These are phyloP conservation scores for Aphelenchoides avenae DNA, from an alignment of 1,140 invertebrate species.

Conservation along the genomic window DNA sequence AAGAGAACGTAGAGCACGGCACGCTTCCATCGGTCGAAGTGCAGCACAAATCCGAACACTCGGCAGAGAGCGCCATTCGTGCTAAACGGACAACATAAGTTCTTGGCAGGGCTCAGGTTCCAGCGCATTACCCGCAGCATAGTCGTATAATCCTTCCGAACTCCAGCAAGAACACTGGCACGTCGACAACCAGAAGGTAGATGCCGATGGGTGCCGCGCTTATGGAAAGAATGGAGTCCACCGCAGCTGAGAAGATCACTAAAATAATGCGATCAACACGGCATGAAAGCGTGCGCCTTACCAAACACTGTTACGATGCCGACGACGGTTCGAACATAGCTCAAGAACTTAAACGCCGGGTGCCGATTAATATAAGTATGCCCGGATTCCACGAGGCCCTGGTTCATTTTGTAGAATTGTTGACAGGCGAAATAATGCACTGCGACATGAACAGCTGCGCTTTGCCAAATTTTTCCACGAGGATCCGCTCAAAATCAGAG, in stretches of 20 bases:
- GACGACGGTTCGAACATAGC: constrained; percentile 36
- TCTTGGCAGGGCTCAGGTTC: neutral
- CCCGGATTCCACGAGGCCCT: constrained; percentile 10
- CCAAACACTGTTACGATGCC: constrained; percentile 38
- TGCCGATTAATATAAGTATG: constrained; percentile 34
- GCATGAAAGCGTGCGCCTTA: constrained; percentile 28
- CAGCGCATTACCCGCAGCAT: constrained; percentile 33
- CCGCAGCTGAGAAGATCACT: constrained; percentile 38
- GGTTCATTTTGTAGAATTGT: too few relatives aligned
- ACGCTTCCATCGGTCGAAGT: constrained; percentile 42
- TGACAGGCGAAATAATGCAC: too few relatives aligned
- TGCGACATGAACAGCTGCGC: too few relatives aligned
- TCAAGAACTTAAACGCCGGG: constrained; percentile 38
- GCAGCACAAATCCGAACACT: constrained; percentile 33
- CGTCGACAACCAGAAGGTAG: constrained; percentile 29
- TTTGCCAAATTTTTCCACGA: too few relatives aligned
- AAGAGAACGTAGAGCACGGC: constrained; percentile 28
- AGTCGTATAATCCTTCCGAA: constrained; percentile 42
- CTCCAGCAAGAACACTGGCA: constrained; percentile 41
- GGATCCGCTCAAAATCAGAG: too few relatives aligned
- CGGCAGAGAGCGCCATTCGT: constrained; percentile 37
- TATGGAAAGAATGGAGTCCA: constrained; percentile 27
- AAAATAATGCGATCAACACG: constrained; percentile 3
- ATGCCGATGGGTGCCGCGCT: constrained; percentile 26
- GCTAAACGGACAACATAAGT: constrained; percentile 8